Conservation (phyloP, 2,113 vertebrate species). For the Oreotragus oreotragus region DNA sequence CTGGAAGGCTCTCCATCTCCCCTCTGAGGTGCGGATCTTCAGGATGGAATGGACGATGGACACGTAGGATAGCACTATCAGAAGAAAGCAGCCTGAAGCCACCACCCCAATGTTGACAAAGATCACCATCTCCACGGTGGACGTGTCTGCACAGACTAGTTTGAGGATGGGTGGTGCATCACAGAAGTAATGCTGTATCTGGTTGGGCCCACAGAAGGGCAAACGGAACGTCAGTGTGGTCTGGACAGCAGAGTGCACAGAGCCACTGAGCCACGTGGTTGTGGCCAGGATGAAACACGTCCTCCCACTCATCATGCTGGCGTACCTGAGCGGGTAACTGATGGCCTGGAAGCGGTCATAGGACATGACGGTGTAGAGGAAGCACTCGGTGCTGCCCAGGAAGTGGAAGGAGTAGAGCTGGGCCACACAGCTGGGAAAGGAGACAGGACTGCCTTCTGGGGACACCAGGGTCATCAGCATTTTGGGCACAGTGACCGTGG, state of each 20-base stretch:
- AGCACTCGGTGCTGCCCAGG: background rate
- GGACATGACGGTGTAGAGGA: background rate
- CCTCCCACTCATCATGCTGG: background rate
- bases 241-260: background rate
- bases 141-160: background rate
- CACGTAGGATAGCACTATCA: background rate
- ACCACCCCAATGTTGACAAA: background rate
- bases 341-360: background rate
- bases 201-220: background rate
- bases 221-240: background rate
- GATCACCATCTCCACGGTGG: background rate
- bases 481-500: background rate
- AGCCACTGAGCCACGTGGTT: background rate
- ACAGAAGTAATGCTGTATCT: background rate
- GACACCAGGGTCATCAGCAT: background rate
- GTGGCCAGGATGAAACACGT: accelerated
- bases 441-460: background rate
- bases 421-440: background rate
- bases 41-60: background rate
- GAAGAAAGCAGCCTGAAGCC: background rate
- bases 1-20: background rate
- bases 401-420: background rate
- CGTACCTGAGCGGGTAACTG: accelerated
- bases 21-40: background rate
- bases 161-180: background rate